Percentiles rank a stretch among this genome's conserved stretches.
Conservation (phyloP, 2,888 invertebrate genomes). For the Tortrix viridana region DNA sequence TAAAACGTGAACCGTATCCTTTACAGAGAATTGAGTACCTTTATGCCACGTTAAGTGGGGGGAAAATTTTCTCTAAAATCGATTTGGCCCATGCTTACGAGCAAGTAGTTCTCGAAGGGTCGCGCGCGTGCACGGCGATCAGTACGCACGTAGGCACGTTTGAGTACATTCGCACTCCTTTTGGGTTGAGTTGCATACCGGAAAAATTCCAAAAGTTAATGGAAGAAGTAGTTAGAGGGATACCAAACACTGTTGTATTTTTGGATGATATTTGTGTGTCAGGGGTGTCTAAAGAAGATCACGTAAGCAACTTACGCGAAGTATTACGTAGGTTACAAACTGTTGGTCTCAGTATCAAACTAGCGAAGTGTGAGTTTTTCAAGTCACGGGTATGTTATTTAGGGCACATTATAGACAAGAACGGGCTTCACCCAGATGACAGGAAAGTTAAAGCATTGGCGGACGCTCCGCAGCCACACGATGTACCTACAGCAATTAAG, state of each 20-base stretch:
- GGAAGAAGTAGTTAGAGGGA: slow-evolving; percentile 13
- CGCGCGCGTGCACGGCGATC: slow-evolving; percentile 1
- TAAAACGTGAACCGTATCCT: background rate
- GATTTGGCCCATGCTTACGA: slow-evolving; percentile 21
- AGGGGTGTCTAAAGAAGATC: slow-evolving; percentile 4
- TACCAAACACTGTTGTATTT: slow-evolving; percentile 17
- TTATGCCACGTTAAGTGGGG: too few species aligned
- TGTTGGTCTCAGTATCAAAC: slow-evolving; percentile 12
- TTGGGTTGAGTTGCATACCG: slow-evolving; percentile 20
- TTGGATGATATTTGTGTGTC: slow-evolving; percentile 18
- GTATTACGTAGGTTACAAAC: slow-evolving; percentile 7
- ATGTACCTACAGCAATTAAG: slow-evolving; percentile 15
- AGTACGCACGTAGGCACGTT: slow-evolving; percentile 2
- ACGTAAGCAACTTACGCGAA: slow-evolving; percentile 17
- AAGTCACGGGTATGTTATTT: slow-evolving; percentile 7
- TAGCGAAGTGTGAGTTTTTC: slow-evolving; percentile 21
- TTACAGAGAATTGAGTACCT: background rate
- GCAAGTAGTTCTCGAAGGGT: background rate
- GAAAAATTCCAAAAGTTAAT: slow-evolving; percentile 27
- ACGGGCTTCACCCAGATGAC: slow-evolving; percentile 15
- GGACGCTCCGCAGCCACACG: slow-evolving; percentile 12
- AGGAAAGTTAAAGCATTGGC: slow-evolving; percentile 12
- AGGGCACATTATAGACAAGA: slow-evolving; percentile 17
- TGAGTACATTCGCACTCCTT: slow-evolving; percentile 20
- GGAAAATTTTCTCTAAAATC: slow-evolving; percentile 18